Conservation (phyloP, 1,140 invertebrate genomes). For the Drosophila paulistorum region DNA sequence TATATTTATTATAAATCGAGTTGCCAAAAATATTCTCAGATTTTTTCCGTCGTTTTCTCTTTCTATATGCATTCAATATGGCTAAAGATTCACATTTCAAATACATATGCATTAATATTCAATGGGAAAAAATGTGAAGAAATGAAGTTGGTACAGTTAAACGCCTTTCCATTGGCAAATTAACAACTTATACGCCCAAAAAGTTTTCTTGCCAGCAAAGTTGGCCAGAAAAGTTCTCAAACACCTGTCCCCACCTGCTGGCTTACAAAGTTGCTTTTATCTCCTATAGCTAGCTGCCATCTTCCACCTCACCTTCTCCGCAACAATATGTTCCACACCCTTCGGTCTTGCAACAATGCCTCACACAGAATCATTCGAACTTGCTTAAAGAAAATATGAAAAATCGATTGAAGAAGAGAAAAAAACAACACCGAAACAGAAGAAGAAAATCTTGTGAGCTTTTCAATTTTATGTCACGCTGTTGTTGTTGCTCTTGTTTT, state of each 20-base stretch:
- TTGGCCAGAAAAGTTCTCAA: conserved; percentile 55
- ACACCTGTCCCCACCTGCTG: conserved; percentile 59
- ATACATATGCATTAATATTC: conserved; percentile 20
- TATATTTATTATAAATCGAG: too few species aligned
- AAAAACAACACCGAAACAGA: conserved; percentile 3
- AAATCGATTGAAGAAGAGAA: conserved; percentile 36
- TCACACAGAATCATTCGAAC: conserved; percentile 1
- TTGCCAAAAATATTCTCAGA: too few species aligned
- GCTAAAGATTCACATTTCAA: conserved; percentile 3
- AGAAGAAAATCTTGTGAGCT: conserved; percentile 46
- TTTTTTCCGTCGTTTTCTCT: too few species aligned
- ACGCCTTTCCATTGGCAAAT: conserved; percentile 75
- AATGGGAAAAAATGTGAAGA: conserved; percentile 13
- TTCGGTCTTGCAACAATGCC: neutral
- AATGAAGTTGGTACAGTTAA: conserved; percentile 56
- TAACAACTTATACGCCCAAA: conserved; percentile 74
- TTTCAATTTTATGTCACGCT: conserved; percentile 68
- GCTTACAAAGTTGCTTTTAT: conserved; percentile 61
- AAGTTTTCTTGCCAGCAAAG: conserved; percentile 62
- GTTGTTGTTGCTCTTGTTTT: conserved; percentile 37
- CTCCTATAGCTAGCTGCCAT: neutral
- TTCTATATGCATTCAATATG: too few species aligned
- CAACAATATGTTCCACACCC: neutral
- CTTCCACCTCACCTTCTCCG: neutral
- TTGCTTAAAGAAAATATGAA: conserved; percentile 20